Evolutionary conservation across 1,140 invertebrate species (phyloP), one percentile per base, ranked within the genome.

Genomic region (Octopus bimaculoides): DNA sequence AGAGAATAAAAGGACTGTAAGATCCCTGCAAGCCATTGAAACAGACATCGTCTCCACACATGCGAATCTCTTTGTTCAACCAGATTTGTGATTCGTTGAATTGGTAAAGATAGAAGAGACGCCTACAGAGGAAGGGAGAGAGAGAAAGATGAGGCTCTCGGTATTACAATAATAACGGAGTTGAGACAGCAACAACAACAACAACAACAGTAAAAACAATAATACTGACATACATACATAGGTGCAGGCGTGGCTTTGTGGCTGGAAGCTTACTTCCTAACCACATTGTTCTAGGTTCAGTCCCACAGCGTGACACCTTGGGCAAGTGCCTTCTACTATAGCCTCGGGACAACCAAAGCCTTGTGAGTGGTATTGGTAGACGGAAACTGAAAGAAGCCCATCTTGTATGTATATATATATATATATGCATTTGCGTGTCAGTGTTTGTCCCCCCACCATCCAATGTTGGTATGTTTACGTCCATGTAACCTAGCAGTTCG

Each of bases 1-100:
- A 89, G 20, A 88, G 79, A 74, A 89, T 88, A 75, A 85, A 82
- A 1, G 81, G 82, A 5, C 78, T 76, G n/a, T 85, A 84, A 12
- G 80, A 55, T 10, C 81, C 81, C 12, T 76, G 77, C 20, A 89
- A 81, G 4, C 84, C 84, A 61, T 85, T 84, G 52, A 79, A 73
- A 82, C 88, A 89, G 53, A 82, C 74, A 56, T 85, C 84, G 0
- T 79, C n/a, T 5, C 82, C 84, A 82, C 88, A 89, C 78, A 87
- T 84, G 17, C 75, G 80, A 12, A 89, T 55, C 54, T 87, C 84
- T 54, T 83, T 83, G 76, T 85, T 85, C 1, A 78, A 52, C 86
- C 86, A 89, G 17, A 76, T 55, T 4, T 81, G 80, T 0, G 77
- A 82, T 9, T 56, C 69, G 9, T 79, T 76, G 55, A 79, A 77